Evolutionary conservation across 2,888 invertebrate genomes (phyloP), one percentile per base, ranked within the genome.

Genomic region (Apocheima hispidaria): DNA sequence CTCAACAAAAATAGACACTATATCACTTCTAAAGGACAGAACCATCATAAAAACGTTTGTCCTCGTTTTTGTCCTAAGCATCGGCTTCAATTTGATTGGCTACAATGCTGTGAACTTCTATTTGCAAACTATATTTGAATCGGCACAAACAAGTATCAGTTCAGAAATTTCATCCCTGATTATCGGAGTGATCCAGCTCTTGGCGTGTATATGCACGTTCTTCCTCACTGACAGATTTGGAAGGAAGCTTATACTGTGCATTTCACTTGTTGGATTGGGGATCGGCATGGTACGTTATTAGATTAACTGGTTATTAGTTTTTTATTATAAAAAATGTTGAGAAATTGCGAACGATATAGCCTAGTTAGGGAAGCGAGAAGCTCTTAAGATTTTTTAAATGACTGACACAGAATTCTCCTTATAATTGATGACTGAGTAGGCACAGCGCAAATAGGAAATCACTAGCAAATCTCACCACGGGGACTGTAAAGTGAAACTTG

Each of bases 121-220:
- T 60, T 60, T 83, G 41, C 83, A 83, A 70, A 76, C 77, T 1
- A 77, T 84, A 54, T 70, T 84, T 48, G 75, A 75, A 21, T 75
- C 77, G 1, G 78, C 83, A 0, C 66, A 77, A 0, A 83, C 83
- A 0, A 73, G 65, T 16, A 63, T 84, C 0, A 74, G 69, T 14
- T 71, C 84, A 3, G 79, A 81, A 52, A 60, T 76, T 4, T 77
- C 80, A 0, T 84, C 83, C 0, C 74, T 79, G 0, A 56, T 83
- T 1, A 70, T 84, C 41, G 84, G 84, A 0, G 21, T 74, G 0
- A 73, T 82, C 12, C 81, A 84, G 57, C 49, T 83, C 1, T 2
- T 74, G 1, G 76, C 78, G 0, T 78, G 79, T 56, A 48, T 76
- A 0, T 72, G 71, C 3, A 69, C 82, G 0, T 66, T 73, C 12